phyloP scores from a whole-genome alignment of 1,140 invertebrate species.

The Ruditapes philippinarum region DNA sequence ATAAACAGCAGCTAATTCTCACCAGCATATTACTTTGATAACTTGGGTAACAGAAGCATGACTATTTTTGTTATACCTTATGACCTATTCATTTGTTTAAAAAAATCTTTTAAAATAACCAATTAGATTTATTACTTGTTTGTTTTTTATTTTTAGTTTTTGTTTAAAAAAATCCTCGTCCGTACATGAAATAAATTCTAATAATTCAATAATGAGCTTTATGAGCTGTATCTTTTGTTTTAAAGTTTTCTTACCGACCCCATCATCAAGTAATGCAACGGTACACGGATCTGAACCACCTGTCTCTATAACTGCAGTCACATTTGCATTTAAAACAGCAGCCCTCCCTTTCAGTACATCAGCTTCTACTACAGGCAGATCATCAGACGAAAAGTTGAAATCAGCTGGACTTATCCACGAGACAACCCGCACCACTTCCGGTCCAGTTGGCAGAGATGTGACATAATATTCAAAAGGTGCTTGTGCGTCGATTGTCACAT shows the following conservation, averaged over 20 bases:
- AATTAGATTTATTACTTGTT: no score
- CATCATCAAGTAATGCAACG: constrained; percentile 90
- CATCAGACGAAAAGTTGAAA: background rate
- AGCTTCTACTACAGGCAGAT: constrained; percentile 26
- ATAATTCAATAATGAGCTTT: no score
- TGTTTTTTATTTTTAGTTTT: no score
- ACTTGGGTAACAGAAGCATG: no score
- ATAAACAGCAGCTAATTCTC: no score
- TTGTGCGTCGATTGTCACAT: background rate
- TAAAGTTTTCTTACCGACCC: constrained; percentile 90
- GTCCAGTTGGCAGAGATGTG: background rate
- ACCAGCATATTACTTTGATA: no score
- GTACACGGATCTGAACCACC: background rate
- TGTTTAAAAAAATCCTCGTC: no score
- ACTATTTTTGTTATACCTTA: no score
- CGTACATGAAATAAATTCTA: no score
- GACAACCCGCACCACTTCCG: background rate
- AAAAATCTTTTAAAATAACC: no score
- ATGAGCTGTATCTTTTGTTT: no score
- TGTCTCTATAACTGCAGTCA: background rate
- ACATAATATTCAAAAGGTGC: background rate
- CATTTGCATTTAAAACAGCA: background rate
- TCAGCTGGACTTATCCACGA: background rate
- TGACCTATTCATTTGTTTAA: no score
- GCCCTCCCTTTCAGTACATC: constrained; percentile 37